Evolutionary conservation across 2,797 vertebrate genomes (phyloP).

Genomic region (Florisuga fusca): DNA sequence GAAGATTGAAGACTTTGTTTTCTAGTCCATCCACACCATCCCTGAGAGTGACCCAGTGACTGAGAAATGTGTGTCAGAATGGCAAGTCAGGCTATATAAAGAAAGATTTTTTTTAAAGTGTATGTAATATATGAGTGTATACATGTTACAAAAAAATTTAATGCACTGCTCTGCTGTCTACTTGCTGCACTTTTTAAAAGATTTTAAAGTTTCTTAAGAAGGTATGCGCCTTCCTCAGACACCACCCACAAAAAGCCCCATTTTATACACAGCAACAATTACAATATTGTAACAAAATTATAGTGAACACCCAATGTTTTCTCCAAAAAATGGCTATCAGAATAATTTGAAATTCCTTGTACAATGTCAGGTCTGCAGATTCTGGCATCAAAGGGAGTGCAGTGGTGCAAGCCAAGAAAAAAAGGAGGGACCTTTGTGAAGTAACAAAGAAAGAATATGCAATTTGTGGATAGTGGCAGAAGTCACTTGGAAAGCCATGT

Average conservation of each 20-base stretch:
- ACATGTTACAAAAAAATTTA: not conserved
- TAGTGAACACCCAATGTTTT: not conserved
- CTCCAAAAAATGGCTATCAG: not conserved
- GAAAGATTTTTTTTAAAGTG: not conserved
- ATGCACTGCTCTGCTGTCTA: not conserved
- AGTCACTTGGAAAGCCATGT: not conserved
- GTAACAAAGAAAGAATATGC: slow-evolving; percentile 9
- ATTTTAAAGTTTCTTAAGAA: not conserved
- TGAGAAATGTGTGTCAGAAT: not conserved
- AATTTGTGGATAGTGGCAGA: slow-evolving; percentile 52
- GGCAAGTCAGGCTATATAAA: not conserved
- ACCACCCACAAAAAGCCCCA: not conserved
- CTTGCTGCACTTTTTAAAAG: not conserved
- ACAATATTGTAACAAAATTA: not conserved
- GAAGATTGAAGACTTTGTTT: not conserved
- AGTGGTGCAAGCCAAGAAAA: slow-evolving; percentile 19
- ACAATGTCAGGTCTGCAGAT: not conserved
- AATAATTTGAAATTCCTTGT: slow-evolving; percentile 10
- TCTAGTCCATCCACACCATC: not conserved
- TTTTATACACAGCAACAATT: not conserved
- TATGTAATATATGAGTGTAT: not conserved
- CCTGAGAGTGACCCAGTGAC: not conserved
- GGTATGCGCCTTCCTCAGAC: not conserved
- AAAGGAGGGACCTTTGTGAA: slow-evolving; percentile 3
- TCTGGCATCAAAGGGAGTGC: not conserved